Base-by-base conservation (phyloP, 2,888 invertebrate species). In the Scaptodrosophila latifasciaeformis region DNA sequence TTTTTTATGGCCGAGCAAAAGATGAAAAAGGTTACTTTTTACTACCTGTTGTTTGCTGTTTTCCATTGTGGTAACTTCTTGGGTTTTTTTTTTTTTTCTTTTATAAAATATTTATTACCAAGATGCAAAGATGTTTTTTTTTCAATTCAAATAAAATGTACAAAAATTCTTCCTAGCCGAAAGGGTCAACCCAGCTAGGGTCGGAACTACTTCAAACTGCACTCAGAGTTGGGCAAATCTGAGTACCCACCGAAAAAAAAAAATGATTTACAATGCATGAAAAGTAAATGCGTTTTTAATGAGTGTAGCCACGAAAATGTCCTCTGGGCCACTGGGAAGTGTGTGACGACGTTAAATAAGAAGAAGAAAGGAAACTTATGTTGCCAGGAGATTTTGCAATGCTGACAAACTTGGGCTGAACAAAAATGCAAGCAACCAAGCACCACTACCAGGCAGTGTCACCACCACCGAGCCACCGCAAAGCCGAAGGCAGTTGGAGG, bases 231-330 rank as follows among this genome's bases (percentile, higher is more conserved):
- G n/a, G n/a, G n/a, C n/a, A n/a, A n/a, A n/a, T n/a, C n/a, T n/a
- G n/a, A n/a, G n/a, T n/a, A n/a, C n/a, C n/a, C n/a, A n/a, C n/a
- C n/a, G n/a, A n/a, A n/a, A n/a, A n/a, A n/a, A n/a, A n/a, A n/a
- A n/a, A 61, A 68, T 67, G 66, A 67, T 69, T 72, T 71, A 63
- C 67, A 70, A 65, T 72, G 65, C 61, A 67, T 71, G n/a, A n/a
- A n/a, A n/a, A 60, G 67, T 71, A 77, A 74, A 74, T 74, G 74
- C 68, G 70, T 65, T 74, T 74, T 74, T 74, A 74, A 74, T 77
- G 77, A 74, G 72, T 55, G 62, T 34, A 13, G 34, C 34, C 12
- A 7, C 12, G 7, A 34, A 34, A 34, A 34, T 12, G 12, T 34
- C 13, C 2, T 6, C 13, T 13, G 3, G 3, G 30, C 30, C 12